Conservation (phyloP, 2,888 invertebrate genomes). For the Lochmaea capreae region DNA sequence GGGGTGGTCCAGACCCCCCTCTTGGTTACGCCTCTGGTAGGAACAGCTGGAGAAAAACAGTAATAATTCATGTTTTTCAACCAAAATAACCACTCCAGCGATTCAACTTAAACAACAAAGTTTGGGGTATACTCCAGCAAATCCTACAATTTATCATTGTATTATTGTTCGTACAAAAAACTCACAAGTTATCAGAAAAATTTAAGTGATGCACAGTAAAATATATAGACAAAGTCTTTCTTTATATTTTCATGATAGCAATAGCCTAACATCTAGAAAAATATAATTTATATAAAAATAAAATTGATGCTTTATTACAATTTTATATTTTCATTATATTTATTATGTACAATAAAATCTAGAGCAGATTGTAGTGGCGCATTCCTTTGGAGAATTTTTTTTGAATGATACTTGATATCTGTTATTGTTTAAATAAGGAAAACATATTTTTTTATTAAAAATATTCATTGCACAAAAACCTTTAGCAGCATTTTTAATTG, state of each 20-base stretch:
- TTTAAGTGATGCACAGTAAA: slow-evolving; percentile 27
- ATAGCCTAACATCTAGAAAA: slow-evolving; percentile 53
- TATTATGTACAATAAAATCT: slow-evolving; percentile 42
- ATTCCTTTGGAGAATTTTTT: no score
- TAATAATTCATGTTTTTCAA: background rate
- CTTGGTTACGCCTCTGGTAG: no score
- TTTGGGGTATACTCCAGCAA: background rate
- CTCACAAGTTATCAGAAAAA: background rate
- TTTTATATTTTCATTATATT: slow-evolving; percentile 45
- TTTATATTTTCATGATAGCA: slow-evolving; percentile 22
- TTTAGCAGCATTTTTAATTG: no score
- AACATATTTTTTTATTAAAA: no score
- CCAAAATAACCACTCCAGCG: background rate
- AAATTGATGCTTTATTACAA: slow-evolving; percentile 58
- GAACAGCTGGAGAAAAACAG: background rate
- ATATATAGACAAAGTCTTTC: slow-evolving; percentile 24
- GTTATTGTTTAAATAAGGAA: no score
- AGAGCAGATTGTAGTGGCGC: no score
- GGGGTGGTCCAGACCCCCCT: no score
- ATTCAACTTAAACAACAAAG: background rate
- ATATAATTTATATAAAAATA: slow-evolving; percentile 62
- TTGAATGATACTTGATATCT: no score
- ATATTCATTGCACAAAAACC: no score
- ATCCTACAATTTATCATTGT: background rate
- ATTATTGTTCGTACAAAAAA: background rate